Percentiles rank a stretch among this genome's conserved stretches.
Conservation (phyloP, 1,140 invertebrate species). For the Muscidifurax raptorellus region DNA sequence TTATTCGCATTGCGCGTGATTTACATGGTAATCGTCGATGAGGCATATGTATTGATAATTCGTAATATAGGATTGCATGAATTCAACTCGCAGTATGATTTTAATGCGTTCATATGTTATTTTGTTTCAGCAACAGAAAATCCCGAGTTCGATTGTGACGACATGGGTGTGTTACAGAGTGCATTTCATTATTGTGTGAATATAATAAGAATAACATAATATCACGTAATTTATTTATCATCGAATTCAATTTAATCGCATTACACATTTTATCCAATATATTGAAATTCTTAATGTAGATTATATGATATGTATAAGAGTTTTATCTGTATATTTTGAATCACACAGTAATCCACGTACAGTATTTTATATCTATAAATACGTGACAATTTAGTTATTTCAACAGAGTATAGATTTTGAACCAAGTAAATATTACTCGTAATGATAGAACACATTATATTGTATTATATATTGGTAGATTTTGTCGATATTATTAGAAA, state of each 20-base stretch:
- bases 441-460: background rate
- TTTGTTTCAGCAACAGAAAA: constrained; percentile 51
- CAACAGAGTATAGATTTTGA: no score
- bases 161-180: constrained; percentile 46
- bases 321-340: background rate
- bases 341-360: background rate
- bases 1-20: background rate
- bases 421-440: no score
- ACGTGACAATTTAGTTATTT: background rate
- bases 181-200: constrained; percentile 41
- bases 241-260: background rate
- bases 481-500: no score
- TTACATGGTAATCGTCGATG: no score
- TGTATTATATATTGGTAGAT: no score
- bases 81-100: background rate
- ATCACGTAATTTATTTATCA: background rate
- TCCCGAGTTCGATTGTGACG: constrained; percentile 51
- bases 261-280: background rate
- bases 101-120: constrained; percentile 12
- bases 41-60: no score
- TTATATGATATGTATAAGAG: background rate
- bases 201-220: constrained; percentile 24
- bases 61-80: no score
- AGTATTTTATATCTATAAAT: background rate
- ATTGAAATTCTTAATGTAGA: background rate